These are phyloP conservation scores for Heliconius ismenius DNA, from an alignment of 2,888 invertebrate genomes.

Conservation along the genomic window DNA sequence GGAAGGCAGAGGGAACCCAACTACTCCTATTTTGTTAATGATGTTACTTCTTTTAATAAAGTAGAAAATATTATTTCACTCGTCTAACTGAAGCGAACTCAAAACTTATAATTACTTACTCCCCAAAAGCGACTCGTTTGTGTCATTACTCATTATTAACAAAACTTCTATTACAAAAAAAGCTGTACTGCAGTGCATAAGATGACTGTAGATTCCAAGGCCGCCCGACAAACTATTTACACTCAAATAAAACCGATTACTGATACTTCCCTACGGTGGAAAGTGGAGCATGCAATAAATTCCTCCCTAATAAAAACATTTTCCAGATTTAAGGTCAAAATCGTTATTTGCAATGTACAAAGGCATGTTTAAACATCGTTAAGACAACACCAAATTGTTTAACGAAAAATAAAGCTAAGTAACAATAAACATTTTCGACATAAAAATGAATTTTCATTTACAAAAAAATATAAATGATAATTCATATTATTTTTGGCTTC, in stretches of 20 bases:
- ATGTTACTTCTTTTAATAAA: background rate
- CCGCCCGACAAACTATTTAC: too few relatives aligned
- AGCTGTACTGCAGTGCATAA: background rate
- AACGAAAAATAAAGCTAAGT: background rate
- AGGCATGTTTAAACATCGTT: background rate
- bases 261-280: too few relatives aligned
- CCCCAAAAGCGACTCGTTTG: background rate
- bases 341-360: background rate
- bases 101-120: background rate
- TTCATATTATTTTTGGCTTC: background rate
- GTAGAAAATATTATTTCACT: too few relatives aligned
- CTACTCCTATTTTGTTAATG: background rate
- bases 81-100: background rate
- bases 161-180: background rate
- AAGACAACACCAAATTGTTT: background rate
- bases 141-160: background rate
- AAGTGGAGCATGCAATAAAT: too few relatives aligned
- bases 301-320: background rate
- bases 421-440: background rate
- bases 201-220: too few relatives aligned
- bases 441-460: background rate
- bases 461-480: background rate
- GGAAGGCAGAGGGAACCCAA: too few relatives aligned
- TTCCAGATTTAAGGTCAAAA: background rate
- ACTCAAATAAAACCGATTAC: too few relatives aligned